Conservation (phyloP, 1,140 invertebrate genomes). For the Planococcus citri region DNA sequence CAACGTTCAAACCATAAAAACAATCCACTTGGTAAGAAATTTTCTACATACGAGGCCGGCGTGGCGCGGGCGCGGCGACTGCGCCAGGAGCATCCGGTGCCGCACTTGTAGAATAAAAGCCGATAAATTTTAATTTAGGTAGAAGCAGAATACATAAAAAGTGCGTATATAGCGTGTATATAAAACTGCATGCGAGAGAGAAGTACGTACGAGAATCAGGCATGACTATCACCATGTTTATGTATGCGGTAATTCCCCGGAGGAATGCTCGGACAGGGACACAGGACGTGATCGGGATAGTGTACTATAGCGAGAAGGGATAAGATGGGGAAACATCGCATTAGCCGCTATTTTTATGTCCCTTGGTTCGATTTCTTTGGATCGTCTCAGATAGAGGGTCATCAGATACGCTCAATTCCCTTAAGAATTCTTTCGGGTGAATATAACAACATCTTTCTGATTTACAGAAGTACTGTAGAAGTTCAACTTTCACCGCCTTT, state of each 20-base stretch:
- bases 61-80: neutral
- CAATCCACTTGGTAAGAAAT: neutral
- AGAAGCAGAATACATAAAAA: constrained; percentile 7
- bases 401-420: constrained; percentile 1
- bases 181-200: neutral
- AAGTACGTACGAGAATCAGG: neutral
- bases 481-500: neutral
- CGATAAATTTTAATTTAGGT: constrained; percentile 8
- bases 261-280: neutral
- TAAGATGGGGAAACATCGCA: constrained; percentile 2
- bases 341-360: constrained; percentile 6
- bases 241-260: constrained; percentile 5
- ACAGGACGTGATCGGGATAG: constrained; percentile 5
- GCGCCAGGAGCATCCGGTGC: too few relatives aligned
- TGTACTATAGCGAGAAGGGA: neutral
- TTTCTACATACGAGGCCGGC: neutral
- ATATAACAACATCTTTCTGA: constrained; percentile 7
- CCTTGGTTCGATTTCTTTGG: constrained; percentile 6
- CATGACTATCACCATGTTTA: constrained; percentile 3
- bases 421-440: constrained; percentile 6
- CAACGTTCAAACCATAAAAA: neutral
- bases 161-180: constrained; percentile 6
- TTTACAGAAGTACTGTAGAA: neutral
- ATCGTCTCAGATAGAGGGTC: constrained; percentile 5
- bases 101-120: neutral